A percentile compares a stretch with the other conserved stretches of the same genome.
Conservation (phyloP, 2,888 invertebrate genomes). For the Agrotis clavis region DNA sequence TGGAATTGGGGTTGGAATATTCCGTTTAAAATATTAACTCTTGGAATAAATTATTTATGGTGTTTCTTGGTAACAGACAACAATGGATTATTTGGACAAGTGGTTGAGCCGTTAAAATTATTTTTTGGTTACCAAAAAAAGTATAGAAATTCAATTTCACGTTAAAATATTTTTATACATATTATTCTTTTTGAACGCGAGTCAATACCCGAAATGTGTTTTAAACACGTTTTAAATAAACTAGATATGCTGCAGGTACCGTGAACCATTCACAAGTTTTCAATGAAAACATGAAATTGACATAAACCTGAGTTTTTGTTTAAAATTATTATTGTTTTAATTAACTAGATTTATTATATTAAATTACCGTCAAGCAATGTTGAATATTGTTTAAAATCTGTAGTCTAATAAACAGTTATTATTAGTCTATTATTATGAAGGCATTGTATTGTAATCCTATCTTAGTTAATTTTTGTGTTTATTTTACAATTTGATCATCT, state of each 20-base stretch:
- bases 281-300: neutral
- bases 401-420: too few species aligned
- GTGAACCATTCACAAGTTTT: neutral
- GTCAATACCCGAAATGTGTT: neutral
- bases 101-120: slow-evolving; percentile 1
- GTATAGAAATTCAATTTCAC: neutral
- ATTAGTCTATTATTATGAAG: too few species aligned
- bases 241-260: neutral
- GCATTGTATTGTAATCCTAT: too few species aligned
- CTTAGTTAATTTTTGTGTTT: too few species aligned
- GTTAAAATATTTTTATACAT: neutral
- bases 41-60: slow-evolving; percentile 22
- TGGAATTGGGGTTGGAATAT: slow-evolving; percentile 11
- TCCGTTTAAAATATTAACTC: slow-evolving; percentile 17
- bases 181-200: neutral
- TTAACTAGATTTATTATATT: too few species aligned
- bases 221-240: slow-evolving; percentile 6
- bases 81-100: slow-evolving; percentile 12
- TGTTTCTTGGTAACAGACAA: slow-evolving; percentile 15
- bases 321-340: too few species aligned
- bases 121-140: neutral
- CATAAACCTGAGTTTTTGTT: too few species aligned
- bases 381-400: too few species aligned
- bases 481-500: too few species aligned
- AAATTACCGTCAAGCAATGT: too few species aligned